These are phyloP conservation scores for Enteromius viviparus DNA, from an alignment of 2,797 vertebrate genomes.

Conservation along the genomic window DNA sequence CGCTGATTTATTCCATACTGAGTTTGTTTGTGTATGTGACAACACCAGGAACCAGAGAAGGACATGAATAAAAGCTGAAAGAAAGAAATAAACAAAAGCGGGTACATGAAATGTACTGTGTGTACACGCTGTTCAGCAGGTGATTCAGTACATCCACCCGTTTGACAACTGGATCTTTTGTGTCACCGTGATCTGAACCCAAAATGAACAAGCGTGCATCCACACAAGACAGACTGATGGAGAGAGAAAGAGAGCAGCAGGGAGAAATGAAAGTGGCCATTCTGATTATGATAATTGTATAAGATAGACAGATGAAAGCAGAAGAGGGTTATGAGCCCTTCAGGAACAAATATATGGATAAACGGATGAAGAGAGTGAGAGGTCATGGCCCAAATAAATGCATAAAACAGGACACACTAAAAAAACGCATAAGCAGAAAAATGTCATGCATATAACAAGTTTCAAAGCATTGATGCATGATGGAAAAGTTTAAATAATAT, in stretches of 20 bases:
- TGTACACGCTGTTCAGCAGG: conserved; percentile 36
- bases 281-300: conserved; percentile 29
- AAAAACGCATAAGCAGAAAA: conserved; percentile 3
- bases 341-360: conserved; percentile 15
- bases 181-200: conserved; percentile 1
- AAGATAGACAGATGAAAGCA: conserved; percentile 29
- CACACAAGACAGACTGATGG: conserved; percentile 6
- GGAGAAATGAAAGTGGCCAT: conserved; percentile 10
- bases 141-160: conserved; percentile 6
- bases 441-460: neutral
- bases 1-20: conserved; percentile 41
- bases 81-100: conserved; percentile 3
- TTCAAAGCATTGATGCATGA: neutral
- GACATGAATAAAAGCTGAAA: conserved; percentile 3
- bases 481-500: neutral
- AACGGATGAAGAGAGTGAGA: conserved; percentile 19
- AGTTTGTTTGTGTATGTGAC: conserved; percentile 24
- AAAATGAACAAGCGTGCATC: neutral
- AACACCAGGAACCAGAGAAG: conserved; percentile 6
- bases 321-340: conserved; percentile 26
- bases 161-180: conserved; percentile 38
- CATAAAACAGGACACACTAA: neutral
- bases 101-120: conserved; percentile 64
- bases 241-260: conserved; percentile 46
- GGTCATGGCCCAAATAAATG: neutral